These are phyloP conservation scores for Troilus luridus DNA, from an alignment of 2,888 invertebrate species.

Conservation along the genomic window DNA sequence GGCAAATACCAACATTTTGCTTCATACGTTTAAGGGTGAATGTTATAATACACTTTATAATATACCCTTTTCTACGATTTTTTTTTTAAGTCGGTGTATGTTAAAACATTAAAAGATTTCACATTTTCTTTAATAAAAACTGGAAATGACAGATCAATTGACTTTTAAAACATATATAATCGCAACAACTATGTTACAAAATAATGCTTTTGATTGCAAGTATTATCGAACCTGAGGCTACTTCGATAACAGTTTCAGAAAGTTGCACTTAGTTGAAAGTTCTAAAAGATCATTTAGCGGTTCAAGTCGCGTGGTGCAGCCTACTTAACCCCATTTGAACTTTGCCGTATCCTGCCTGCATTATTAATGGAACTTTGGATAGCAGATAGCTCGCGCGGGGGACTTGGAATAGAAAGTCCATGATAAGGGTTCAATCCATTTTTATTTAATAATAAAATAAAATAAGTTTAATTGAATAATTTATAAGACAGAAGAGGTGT, in stretches of 20 bases:
- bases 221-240: neutral
- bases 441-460: neutral
- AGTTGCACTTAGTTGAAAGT: neutral
- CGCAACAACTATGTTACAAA: neutral
- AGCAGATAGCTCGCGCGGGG: neutral
- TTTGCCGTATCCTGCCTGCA: neutral
- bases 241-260: neutral
- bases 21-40: too few species aligned
- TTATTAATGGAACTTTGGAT: neutral
- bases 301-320: neutral
- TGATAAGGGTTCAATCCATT: neutral
- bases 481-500: too few species aligned
- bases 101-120: too few species aligned
- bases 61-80: too few species aligned
- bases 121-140: neutral
- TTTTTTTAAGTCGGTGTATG: too few species aligned
- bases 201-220: neutral
- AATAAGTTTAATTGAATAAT: too few species aligned
- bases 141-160: neutral
- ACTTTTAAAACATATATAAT: neutral
- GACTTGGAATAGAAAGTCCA: neutral
- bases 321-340: conserved; percentile 12
- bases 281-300: conserved; percentile 12
- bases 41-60: too few species aligned
- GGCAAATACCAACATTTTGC: too few species aligned